Evolutionary conservation across 2,113 vertebrate species (phyloP).

Genomic region (Thermophis baileyi): DNA sequence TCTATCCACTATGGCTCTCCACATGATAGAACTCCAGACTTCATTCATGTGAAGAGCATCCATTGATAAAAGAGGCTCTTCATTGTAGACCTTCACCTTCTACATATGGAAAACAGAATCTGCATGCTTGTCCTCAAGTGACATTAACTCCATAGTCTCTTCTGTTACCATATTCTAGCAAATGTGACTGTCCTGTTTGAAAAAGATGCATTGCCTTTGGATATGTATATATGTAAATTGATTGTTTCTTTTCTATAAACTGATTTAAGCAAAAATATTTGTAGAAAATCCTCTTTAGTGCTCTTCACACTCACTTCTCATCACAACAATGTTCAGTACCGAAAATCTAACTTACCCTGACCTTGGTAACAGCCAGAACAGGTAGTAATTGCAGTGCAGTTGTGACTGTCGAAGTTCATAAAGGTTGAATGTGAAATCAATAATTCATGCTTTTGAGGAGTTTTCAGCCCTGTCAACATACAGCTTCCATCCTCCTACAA

Average conservation of each 20-base stretch:
- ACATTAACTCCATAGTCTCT: background rate
- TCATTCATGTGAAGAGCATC: background rate
- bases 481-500: conserved; percentile 51
- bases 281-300: background rate
- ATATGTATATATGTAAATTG: background rate
- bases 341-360: conserved; percentile 65
- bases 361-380: conserved; percentile 70
- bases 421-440: conserved; percentile 65
- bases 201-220: background rate
- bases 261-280: background rate
- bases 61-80: background rate
- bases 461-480: conserved; percentile 69
- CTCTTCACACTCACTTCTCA: background rate
- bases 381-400: conserved; percentile 66
- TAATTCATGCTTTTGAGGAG: conserved; percentile 64
- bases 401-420: conserved; percentile 64
- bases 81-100: background rate
- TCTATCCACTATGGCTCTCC: background rate
- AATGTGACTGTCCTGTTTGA: background rate
- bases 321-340: background rate
- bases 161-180: background rate
- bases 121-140: background rate
- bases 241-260: background rate
- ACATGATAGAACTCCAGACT: background rate
- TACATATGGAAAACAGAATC: background rate